Evolutionary conservation across 2,797 vertebrate genomes (phyloP), one percentile per base, ranked within the genome.

Genomic region (Enteromius treurensis): DNA sequence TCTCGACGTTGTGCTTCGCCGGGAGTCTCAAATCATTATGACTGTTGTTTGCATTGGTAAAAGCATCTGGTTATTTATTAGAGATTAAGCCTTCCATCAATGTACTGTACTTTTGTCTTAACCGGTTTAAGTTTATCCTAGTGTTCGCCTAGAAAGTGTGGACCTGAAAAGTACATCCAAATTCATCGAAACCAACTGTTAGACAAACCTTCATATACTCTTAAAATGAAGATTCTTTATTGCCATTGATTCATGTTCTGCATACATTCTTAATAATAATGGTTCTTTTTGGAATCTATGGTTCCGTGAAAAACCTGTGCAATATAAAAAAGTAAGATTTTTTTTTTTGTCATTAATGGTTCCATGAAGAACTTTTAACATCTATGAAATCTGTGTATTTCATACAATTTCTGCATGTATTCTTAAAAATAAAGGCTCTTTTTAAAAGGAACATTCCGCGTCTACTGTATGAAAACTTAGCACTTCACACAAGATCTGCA

Each of bases 31-130:
- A 19, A n/a, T 75, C 49, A 75, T 75, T 37, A 34, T 53, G 49
- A 37, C 29, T 3, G 10, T 26, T 51, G 26, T 34, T 73, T 55
- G 71, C 29, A 75, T 37, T 55, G 29, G 19, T 75, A 75, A 75
- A 75, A 37, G 11, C 71, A n/a, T 75, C 32, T 75, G 19, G 19
- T 75, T 55, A 29, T 55, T 55, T 71, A 34, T n/a, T 14, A 75
- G 49, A 55, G 29, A 75, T 75, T 75, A 37, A 9, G 19, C 10
- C 32, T 75, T 75, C 49, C 37, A 37, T 74, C 49, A 53, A 53
- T 74, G 10, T 53, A n/a, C 17, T 53, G 47, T 34, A 53, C 29
- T 53, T 53, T 74, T 74, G 29, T n/a, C 49, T 34, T 74, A n/a
- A 32, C 29, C 10, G 19, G 47, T 73, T 21, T 32, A 51, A 71